Evolutionary conservation across 2,888 invertebrate genomes (phyloP), one percentile per base, ranked within the genome.

Genomic region (Gymnocheta viridis): DNA sequence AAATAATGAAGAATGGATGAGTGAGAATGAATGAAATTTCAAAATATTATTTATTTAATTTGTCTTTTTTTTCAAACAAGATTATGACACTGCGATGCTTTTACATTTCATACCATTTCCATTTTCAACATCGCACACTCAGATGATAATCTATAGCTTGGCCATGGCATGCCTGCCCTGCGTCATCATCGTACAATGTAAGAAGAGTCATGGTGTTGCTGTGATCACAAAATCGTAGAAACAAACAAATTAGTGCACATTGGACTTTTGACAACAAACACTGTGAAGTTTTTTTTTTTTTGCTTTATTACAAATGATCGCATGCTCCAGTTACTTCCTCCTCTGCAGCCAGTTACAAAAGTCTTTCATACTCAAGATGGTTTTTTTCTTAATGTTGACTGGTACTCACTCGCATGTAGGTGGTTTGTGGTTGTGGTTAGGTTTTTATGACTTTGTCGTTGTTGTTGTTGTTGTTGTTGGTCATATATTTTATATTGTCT

Each of bases 301-400:
- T 32, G n/a, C n/a, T 73, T n/a, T 58, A 49, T 69, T 69, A 74
- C 74, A 79, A 82, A 80, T 78, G 81, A 81, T 84, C 73, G 77
- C 72, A 84, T 73, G 84, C 84, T 81, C 84, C 84, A 84, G 77
- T 84, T 84, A 81, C 84, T 81, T 84, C 81, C 84, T 84, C 81
- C 72, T 77, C 84, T 81, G 81, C 81, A 77, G 51, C 76, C 76
- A 80, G 74, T 80, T 35, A 72, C 72, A 73, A 69, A 69, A 10
- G 73, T 12, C 51, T 62, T 35, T 64, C 62, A 64, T 56, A 29
- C 17, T 27, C 72, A 64, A 47, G 14, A 51, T 49, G 67, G 67
- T 44, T 32, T n/a, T n/a, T n/a, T n/a, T n/a, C n/a, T n/a, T n/a
- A n/a, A n/a, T 47, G 41, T 66, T 58, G 56, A 47, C 17, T 66